Conservation (phyloP, 1,140 invertebrate species). For the Elysia chlorotica region DNA sequence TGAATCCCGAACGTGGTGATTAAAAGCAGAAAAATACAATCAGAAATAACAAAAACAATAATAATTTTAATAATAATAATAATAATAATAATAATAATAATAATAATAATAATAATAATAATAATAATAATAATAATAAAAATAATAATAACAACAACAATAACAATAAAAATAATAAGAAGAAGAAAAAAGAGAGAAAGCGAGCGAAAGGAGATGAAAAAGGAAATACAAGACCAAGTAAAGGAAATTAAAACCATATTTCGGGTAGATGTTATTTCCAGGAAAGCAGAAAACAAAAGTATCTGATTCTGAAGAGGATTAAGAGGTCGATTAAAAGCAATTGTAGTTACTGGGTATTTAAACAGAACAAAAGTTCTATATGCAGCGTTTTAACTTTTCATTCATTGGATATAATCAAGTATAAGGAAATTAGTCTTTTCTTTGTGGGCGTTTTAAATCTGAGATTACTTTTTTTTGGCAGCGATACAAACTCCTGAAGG, state of each 20-base stretch:
- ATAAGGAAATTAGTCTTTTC: too few relatives aligned
- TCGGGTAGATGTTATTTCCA: not conserved
- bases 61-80: not conserved
- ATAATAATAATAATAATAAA: not conserved
- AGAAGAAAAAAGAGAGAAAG: not conserved
- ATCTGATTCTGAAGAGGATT: not conserved
- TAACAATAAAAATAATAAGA: not conserved
- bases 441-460: too few relatives aligned
- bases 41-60: not conserved
- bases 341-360: too few relatives aligned
- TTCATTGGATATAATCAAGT: too few relatives aligned
- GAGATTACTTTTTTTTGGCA: too few relatives aligned
- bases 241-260: not conserved
- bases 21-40: not conserved
- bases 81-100: not conserved
- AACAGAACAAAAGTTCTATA: too few relatives aligned
- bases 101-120: not conserved
- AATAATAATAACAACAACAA: not conserved
- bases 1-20: not conserved
- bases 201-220: not conserved
- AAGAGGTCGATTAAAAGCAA: too few relatives aligned
- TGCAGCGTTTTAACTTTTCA: too few relatives aligned
- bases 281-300: not conserved
- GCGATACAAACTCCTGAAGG: too few relatives aligned
- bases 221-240: not conserved